These are phyloP conservation scores for Stichodactyla mertensii DNA, from an alignment of 64 coral and sea anemone genomes.

Conservation along the genomic window DNA sequence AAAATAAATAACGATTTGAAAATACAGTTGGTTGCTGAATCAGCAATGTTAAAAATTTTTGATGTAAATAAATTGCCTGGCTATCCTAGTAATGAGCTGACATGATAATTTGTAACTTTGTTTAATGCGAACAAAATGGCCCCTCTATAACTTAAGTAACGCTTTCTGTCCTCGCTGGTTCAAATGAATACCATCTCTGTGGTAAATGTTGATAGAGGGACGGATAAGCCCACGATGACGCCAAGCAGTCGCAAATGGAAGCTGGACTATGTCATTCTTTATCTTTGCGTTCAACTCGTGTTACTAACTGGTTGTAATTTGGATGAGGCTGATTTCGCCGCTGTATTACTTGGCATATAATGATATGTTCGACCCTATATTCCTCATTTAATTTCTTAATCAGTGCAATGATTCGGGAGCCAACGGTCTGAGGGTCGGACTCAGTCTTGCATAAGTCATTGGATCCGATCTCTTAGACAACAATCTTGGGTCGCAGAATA, in stretches of 20 bases:
- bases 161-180: constrained; percentile 17
- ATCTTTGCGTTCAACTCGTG: not conserved
- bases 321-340: not conserved
- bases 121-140: constrained; percentile 14
- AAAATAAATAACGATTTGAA: no score
- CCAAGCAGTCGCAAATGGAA: constrained; percentile 13
- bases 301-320: not conserved
- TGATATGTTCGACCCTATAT: not conserved
- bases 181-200: constrained; percentile 17
- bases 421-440: not conserved
- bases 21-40: no score
- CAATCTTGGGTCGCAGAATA: not conserved
- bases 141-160: constrained; percentile 11
- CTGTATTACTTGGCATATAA: not conserved
- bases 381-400: not conserved
- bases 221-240: constrained; percentile 8
- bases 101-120: not conserved
- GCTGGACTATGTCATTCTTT: not conserved
- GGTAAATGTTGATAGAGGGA: constrained; percentile 2
- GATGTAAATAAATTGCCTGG: no score
- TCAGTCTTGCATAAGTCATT: not conserved
- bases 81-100: no score
- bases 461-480: not conserved
- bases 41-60: no score
- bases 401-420: not conserved